phyloP scores from a whole-genome alignment of 2,797 vertebrate genomes.

The Microhierax caerulescens region DNA sequence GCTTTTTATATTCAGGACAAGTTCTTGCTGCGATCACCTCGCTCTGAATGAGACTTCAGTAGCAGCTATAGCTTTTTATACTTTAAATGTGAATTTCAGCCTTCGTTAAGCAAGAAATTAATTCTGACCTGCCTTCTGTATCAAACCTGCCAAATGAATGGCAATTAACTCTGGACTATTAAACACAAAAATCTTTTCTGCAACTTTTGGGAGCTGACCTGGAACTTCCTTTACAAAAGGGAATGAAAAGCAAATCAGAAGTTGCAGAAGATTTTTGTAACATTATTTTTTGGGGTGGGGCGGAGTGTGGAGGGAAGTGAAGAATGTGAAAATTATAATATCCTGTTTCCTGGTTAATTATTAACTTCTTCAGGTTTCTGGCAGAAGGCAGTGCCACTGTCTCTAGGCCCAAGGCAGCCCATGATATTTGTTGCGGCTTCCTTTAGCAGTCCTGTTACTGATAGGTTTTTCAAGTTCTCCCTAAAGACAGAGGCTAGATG shows the following conservation, averaged over 20 bases:
- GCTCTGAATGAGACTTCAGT: not conserved
- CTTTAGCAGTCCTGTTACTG: not conserved
- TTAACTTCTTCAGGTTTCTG: not conserved
- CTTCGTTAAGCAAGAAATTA: constrained; percentile 37
- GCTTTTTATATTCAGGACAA: constrained; percentile 24
- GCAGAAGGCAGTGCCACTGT: not conserved
- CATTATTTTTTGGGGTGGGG: not conserved
- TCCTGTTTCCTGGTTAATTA: not conserved
- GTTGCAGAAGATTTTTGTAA: not conserved
- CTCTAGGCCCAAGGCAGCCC: not conserved
- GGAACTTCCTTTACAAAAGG: constrained; percentile 31
- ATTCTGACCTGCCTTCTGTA: constrained; percentile 11
- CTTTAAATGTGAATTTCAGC: constrained; percentile 28
- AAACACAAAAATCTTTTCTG: constrained; percentile 64
- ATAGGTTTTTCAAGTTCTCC: not conserved
- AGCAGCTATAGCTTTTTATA: not conserved
- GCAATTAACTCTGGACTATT: constrained; percentile 63
- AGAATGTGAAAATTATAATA: not conserved
- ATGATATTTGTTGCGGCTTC: not conserved
- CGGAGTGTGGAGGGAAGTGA: not conserved
- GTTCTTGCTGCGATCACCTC: not conserved
- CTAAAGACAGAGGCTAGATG: not conserved
- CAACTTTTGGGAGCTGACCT: constrained; percentile 66
- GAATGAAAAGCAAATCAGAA: constrained; percentile 34
- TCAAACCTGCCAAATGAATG: constrained; percentile 63